phyloP scores from a whole-genome alignment of 92 coral and sea anemone genomes.

The Siderastrea siderea region DNA sequence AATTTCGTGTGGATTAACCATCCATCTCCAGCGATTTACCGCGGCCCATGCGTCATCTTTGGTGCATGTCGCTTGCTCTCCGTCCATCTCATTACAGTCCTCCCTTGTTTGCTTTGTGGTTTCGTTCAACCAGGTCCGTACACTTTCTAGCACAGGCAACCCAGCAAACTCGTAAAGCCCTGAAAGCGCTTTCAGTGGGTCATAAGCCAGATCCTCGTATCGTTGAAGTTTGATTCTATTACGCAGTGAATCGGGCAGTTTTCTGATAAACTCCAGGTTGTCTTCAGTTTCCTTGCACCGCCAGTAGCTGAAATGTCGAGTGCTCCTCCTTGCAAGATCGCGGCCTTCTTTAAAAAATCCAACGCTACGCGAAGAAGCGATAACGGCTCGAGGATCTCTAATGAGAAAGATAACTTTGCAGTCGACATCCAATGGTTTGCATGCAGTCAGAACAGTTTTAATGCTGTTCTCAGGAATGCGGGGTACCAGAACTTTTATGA shows the following conservation, averaged over 20 bases:
- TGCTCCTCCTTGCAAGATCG: background rate
- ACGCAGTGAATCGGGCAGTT: slow-evolving; percentile 4
- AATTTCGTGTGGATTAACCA: slow-evolving; percentile 33
- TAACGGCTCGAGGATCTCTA: slow-evolving; percentile 60
- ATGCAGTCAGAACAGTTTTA: slow-evolving; percentile 23
- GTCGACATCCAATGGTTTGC: slow-evolving; percentile 16
- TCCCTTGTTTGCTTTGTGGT: slow-evolving; percentile 34
- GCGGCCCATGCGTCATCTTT: slow-evolving; percentile 53
- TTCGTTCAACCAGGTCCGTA: slow-evolving; percentile 43
- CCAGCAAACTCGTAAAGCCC: slow-evolving; percentile 54
- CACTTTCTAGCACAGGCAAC: slow-evolving; percentile 30
- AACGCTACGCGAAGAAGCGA: slow-evolving; percentile 47
- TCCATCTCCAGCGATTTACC: slow-evolving; percentile 66
- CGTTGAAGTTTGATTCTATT: slow-evolving; percentile 38
- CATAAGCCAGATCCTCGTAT: slow-evolving; percentile 57
- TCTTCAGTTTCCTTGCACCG: slow-evolving; percentile 52
- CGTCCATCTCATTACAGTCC: slow-evolving; percentile 22
- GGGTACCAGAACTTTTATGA: slow-evolving; percentile 45
- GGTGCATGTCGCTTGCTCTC: slow-evolving; percentile 44
- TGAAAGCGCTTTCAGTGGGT: slow-evolving; percentile 38
- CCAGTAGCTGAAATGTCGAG: slow-evolving; percentile 40
- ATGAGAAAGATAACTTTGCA: slow-evolving; percentile 55
- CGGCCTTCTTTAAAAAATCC: slow-evolving; percentile 27
- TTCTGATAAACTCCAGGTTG: slow-evolving; percentile 31
- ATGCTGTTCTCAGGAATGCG: slow-evolving; percentile 49